Percentiles rank a stretch among this genome's conserved stretches.
phyloP scores from a whole-genome alignment of 2,113 vertebrate genomes.

The Oreochromis tanganicae region DNA sequence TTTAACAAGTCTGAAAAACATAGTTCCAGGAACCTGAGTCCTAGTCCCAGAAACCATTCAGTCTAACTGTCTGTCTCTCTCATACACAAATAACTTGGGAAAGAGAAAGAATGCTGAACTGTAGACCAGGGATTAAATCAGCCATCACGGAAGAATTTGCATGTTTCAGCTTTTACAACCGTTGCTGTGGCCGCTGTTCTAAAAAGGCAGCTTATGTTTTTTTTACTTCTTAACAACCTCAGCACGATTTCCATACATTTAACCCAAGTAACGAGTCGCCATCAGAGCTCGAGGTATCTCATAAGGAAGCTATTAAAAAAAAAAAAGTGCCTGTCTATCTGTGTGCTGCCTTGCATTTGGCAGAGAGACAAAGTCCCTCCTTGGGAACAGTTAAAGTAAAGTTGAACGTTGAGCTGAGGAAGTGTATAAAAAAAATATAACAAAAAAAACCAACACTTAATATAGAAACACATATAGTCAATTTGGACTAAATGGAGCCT shows the following conservation, averaged over 20 bases:
- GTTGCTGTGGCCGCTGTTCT: constrained; percentile 33
- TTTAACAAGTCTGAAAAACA: neutral
- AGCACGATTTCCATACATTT: neutral
- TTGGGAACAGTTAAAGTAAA: neutral
- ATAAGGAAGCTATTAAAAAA: neutral
- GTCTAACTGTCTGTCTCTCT: neutral
- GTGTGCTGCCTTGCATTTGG: neutral
- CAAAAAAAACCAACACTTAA: neutral
- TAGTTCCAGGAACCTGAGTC: neutral
- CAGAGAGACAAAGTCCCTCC: neutral
- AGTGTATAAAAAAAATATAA: neutral
- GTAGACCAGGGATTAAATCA: constrained; percentile 13
- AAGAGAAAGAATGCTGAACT: constrained; percentile 26
- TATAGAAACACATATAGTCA: neutral
- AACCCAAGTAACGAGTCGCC: neutral
- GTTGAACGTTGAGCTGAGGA: neutral
- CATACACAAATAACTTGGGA: neutral
- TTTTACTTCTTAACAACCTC: neutral
- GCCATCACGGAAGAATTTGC: constrained; percentile 31
- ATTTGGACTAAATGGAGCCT: neutral
- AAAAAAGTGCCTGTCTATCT: neutral
- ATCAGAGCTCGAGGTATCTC: neutral
- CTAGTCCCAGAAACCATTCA: neutral
- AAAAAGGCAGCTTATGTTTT: neutral
- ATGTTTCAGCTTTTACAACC: constrained; percentile 44